Conservation (phyloP, 2,113 vertebrate species). For the Cyprinus carpio region DNA sequence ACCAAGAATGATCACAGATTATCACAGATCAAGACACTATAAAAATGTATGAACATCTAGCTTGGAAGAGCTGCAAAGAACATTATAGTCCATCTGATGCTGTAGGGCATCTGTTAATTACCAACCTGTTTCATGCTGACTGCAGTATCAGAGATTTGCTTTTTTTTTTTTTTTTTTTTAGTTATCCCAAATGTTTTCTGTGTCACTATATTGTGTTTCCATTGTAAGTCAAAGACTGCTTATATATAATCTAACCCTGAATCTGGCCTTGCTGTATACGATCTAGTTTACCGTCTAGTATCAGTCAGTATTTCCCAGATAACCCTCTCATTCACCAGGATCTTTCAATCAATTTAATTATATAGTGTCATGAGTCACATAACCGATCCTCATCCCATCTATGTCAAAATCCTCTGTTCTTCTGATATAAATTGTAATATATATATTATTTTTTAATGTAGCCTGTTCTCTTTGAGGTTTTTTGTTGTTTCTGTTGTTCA, state of each 20-base stretch:
- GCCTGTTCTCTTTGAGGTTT: slow-evolving; percentile 63
- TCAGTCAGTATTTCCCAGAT: neutral
- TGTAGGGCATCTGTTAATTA: neutral
- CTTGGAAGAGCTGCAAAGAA: slow-evolving; percentile 13
- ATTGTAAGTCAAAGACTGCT: neutral
- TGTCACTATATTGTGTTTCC: neutral
- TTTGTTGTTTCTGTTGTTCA: slow-evolving; percentile 8
- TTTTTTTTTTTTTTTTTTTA: neutral
- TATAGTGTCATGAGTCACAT: neutral
- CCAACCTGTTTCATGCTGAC: slow-evolving; percentile 2
- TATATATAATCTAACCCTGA: neutral
- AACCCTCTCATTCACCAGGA: neutral
- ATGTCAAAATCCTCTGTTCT: slow-evolving; percentile 68
- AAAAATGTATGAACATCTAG: neutral
- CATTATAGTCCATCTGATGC: slow-evolving; percentile 4
- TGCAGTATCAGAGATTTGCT: neutral
- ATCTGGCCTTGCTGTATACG: neutral
- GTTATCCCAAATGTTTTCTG: neutral
- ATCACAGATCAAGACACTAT: neutral
- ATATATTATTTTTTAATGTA: slow-evolving; percentile 12
- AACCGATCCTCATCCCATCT: slow-evolving; percentile 60
- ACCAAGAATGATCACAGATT: neutral
- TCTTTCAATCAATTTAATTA: neutral
- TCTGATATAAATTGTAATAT: slow-evolving; percentile 45
- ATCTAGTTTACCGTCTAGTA: neutral